Base-by-base conservation (phyloP, 2,888 invertebrate species). In the Peribatodes rhomboidaria region DNA sequence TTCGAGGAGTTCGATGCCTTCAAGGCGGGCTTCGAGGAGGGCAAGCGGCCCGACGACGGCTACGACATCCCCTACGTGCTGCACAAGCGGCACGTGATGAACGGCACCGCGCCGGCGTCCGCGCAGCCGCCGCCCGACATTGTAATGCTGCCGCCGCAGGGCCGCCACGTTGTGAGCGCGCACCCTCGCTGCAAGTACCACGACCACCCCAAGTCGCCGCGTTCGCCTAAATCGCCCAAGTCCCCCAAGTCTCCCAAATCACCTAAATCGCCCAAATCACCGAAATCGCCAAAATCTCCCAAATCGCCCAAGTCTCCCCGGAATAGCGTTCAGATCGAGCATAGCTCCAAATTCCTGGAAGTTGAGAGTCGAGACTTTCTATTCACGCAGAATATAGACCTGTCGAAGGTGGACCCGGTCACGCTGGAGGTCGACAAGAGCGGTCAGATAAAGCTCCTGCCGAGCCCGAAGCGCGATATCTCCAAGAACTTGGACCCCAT, bases 21-120 rank as follows among this genome's bases (percentile, higher is more conserved):
- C 56, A 92, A 94, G 86, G 92, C 93, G 2, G 91, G 91, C 13
- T 90, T 92, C 67, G 94, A 94, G 77, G 94, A 94, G 71, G 86
- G 76, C 59, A 91, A 92, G 74, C 94, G 94, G 73, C 74, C 83
- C 4, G 90, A 92, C 69, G 91, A 95, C 73, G 96, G 96, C 35
- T 93, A 94, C 72, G 97, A 97, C 73, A 97, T 98, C 80, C 97
- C 97, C 0, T 98, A 98, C 78, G 96, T 97, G 7, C 89, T 97
- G 54, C 97, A 97, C 81, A 97, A 97, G 80, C 94, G 97, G 3
- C 97, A 97, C 81, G 94, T 97, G 0, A 96, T 97, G 96, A 97
- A 97, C 80, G 97, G 97, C 0, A 97, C 97, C 0, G 96, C 96
- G 0, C 94, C 95, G 0, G 94, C 94, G 65, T 85, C 33, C 14